phyloP scores from a whole-genome alignment of 2,113 vertebrate genomes.

The Astatotilapia flaviijosephi region DNA sequence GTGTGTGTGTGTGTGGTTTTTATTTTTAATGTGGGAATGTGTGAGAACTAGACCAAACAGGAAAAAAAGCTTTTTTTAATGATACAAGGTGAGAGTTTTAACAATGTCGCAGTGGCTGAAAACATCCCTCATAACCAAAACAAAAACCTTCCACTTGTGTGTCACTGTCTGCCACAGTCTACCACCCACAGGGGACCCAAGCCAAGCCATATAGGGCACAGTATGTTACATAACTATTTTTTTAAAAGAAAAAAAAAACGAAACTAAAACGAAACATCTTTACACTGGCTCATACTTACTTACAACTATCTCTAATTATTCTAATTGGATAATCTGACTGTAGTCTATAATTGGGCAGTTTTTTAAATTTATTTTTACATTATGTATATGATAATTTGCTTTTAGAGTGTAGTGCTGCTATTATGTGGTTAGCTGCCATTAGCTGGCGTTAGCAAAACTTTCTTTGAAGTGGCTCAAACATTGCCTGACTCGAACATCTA shows the following conservation, averaged over 20 bases:
- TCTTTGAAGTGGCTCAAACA: background rate
- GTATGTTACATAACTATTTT: background rate
- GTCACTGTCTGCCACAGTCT: no score
- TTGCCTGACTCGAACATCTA: background rate
- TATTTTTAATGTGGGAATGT: background rate
- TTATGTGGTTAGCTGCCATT: background rate
- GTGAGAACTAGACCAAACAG: slow-evolving; percentile 69
- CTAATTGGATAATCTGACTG: background rate
- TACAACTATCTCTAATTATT: background rate
- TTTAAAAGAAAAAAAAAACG: fast-evolving
- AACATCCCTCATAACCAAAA: background rate
- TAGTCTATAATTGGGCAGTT: background rate
- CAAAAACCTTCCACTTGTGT: background rate
- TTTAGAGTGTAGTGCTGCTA: background rate
- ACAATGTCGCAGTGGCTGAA: background rate
- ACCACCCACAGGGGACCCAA: background rate
- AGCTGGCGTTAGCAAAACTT: background rate
- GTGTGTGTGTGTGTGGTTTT: background rate
- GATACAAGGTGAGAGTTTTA: background rate
- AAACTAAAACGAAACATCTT: background rate
- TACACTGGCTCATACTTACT: background rate
- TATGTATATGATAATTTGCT: background rate
- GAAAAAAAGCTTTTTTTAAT: background rate
- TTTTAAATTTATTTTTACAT: fast-evolving
- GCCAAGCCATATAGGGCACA: background rate